Conservation (phyloP, 2,797 vertebrate genomes). For the Rhinogobio ventralis region DNA sequence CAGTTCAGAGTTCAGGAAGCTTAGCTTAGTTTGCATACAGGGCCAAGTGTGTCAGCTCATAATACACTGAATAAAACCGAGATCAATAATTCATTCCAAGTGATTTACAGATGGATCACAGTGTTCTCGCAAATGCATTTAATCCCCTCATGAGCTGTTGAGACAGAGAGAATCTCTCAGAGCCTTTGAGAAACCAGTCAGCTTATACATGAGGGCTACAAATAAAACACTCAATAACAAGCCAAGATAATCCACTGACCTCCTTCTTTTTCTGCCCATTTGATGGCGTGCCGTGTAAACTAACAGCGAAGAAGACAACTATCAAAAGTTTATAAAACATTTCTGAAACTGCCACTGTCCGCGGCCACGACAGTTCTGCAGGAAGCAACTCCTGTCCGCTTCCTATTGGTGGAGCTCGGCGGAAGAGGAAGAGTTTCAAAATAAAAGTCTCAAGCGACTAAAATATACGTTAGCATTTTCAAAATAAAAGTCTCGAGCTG, state of each 20-base stretch:
- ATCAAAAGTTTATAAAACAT: constrained; percentile 74
- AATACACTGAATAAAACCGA: no score
- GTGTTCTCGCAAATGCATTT: neutral
- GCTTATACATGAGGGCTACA: neutral
- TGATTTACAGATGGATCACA: neutral
- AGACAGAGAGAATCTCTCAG: neutral
- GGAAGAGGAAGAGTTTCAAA: constrained; percentile 1
- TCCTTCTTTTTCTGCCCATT: constrained; percentile 80
- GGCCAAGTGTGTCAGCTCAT: neutral
- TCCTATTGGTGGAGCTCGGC: constrained; percentile 64
- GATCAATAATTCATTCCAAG: neutral
- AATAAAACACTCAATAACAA: accelerated
- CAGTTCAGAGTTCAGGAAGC: constrained; percentile 12
- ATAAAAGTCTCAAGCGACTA: constrained; percentile 40
- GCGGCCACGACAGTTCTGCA: constrained; percentile 7
- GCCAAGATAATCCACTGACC: constrained; percentile 59
- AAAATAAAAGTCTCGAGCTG: neutral
- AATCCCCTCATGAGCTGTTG: neutral
- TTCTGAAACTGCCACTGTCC: constrained; percentile 40
- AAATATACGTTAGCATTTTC: neutral
- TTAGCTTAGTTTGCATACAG: constrained; percentile 22
- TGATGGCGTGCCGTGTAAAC: constrained; percentile 48
- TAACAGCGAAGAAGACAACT: constrained; percentile 56
- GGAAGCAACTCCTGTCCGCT: constrained; percentile 65
- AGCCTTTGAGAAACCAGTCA: neutral